Conservation (phyloP, 2,113 vertebrate genomes). For the Perognathus longimembris region DNA sequence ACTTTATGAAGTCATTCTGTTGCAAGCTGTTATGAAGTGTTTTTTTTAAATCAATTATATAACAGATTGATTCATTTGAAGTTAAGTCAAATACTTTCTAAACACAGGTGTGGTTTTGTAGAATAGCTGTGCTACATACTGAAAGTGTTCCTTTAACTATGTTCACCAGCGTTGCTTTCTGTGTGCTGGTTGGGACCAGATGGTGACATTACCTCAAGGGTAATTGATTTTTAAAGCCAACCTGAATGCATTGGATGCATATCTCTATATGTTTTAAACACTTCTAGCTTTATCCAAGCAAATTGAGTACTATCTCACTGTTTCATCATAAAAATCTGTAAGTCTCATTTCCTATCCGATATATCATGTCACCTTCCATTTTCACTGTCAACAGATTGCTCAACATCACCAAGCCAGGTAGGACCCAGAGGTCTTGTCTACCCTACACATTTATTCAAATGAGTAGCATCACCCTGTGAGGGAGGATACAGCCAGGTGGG, state of each 20-base stretch:
- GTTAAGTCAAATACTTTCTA: conserved; percentile 52
- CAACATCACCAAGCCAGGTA: background rate
- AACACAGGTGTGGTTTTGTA: conserved; percentile 16
- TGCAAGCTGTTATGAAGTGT: background rate
- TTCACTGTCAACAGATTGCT: conserved; percentile 1
- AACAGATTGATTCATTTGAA: conserved; percentile 22
- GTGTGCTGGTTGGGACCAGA: background rate
- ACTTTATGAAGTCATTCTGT: background rate
- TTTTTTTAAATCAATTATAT: conserved; percentile 18
- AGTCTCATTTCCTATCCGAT: background rate
- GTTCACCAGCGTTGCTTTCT: background rate
- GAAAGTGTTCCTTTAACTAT: background rate
- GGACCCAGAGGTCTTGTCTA: background rate
- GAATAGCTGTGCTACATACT: background rate
- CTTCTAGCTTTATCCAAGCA: conserved; percentile 11
- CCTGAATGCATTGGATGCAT: background rate
- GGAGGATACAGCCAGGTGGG: background rate
- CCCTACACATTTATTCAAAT: background rate
- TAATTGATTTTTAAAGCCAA: conserved; percentile 12
- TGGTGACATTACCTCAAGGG: background rate
- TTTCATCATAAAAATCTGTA: conserved; percentile 20
- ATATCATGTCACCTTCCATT: background rate
- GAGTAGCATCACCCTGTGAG: too few relatives aligned
- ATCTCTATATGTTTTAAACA: background rate
- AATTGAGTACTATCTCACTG: conserved; percentile 1